Evolutionary conservation across 2,888 invertebrate species (phyloP).

Genomic region (Lampropteryx suffumata): DNA sequence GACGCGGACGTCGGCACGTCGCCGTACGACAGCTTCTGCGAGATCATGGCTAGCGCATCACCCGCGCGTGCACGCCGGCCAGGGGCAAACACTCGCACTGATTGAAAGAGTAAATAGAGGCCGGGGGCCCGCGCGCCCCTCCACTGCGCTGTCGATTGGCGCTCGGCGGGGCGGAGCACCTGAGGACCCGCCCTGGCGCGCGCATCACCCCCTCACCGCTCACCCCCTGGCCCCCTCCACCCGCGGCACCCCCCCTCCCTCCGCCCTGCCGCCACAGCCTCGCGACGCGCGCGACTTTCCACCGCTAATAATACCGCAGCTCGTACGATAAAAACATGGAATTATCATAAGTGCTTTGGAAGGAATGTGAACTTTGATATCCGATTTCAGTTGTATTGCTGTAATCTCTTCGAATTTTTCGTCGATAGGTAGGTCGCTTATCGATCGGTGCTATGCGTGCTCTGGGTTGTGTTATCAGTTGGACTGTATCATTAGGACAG

Average conservation of each 20-base stretch:
- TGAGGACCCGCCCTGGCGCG: constrained; percentile 50
- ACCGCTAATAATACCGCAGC: constrained; percentile 74
- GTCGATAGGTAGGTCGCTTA: constrained; percentile 15
- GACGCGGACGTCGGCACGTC: constrained; percentile 85
- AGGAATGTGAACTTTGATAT: constrained; percentile 72
- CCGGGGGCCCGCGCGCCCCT: constrained; percentile 76
- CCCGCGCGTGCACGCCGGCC: constrained; percentile 82
- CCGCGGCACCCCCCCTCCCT: constrained; percentile 34
- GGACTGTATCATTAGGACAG: constrained; percentile 6
- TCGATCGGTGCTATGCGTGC: constrained; percentile 8
- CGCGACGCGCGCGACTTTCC: constrained; percentile 35
- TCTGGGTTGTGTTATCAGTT: constrained; percentile 14
- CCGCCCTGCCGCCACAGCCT: constrained; percentile 38
- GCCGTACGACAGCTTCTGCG: constrained; percentile 87
- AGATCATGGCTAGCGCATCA: constrained; percentile 85
- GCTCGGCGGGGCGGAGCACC: constrained; percentile 63
- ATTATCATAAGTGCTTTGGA: constrained; percentile 78
- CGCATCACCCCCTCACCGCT: constrained; percentile 41
- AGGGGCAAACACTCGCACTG: constrained; percentile 83
- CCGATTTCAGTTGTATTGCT: constrained; percentile 33
- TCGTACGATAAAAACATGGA: constrained; percentile 79
- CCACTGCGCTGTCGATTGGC: constrained; percentile 67
- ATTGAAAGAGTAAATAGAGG: constrained; percentile 84
- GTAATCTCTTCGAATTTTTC: constrained; percentile 17
- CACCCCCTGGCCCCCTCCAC: constrained; percentile 36